A percentile compares a stretch with the other conserved stretches of the same genome.
phyloP scores from a whole-genome alignment of 2,888 invertebrate species.

The Lithophane ornitopus region DNA sequence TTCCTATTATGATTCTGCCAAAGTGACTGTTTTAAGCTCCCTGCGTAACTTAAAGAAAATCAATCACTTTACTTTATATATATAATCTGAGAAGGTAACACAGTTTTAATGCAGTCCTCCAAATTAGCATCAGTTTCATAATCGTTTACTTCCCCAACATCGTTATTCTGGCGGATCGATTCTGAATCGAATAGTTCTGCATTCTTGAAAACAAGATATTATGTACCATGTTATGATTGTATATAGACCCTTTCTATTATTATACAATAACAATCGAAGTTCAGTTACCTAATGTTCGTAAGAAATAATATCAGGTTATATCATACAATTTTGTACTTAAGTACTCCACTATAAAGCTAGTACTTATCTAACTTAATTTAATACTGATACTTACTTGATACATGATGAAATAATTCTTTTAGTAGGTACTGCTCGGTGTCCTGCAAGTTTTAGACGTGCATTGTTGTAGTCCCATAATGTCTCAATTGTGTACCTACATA shows the following conservation, averaged over 20 bases:
- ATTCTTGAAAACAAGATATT: neutral
- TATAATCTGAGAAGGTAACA: too few relatives aligned
- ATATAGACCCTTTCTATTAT: constrained; percentile 63
- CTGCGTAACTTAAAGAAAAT: too few relatives aligned
- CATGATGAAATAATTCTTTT: neutral
- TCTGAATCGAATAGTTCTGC: neutral
- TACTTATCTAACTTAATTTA: constrained; percentile 37
- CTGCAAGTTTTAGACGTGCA: neutral
- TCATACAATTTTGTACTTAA: constrained; percentile 47
- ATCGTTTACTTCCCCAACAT: neutral
- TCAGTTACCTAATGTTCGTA: constrained; percentile 54
- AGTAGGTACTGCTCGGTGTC: neutral
- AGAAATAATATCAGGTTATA: constrained; percentile 62
- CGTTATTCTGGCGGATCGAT: neutral
- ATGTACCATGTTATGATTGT: neutral
- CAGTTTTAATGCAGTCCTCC: neutral
- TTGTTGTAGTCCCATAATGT: too few relatives aligned
- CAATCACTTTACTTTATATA: too few relatives aligned
- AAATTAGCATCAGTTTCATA: neutral
- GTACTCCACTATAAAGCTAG: constrained; percentile 9
- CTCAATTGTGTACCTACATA: too few relatives aligned
- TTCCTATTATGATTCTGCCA: too few relatives aligned
- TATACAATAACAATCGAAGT: constrained; percentile 61
- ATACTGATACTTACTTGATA: constrained; percentile 1
- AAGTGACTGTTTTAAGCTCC: too few relatives aligned